These are phyloP conservation scores for Eilema griseolum DNA, from an alignment of 2,888 invertebrate species.

Conservation along the genomic window DNA sequence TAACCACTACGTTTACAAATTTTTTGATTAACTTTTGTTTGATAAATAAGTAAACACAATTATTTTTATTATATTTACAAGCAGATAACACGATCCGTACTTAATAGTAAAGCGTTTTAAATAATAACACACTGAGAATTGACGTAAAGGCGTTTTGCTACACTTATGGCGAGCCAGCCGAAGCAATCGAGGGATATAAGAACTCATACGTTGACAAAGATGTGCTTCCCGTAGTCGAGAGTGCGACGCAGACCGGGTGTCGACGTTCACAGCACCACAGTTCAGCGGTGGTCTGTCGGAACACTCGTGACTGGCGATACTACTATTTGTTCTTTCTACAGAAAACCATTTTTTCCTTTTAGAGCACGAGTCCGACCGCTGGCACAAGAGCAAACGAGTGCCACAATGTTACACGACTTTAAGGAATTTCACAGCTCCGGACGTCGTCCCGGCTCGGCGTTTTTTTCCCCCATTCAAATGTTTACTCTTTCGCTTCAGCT, in stretches of 20 bases:
- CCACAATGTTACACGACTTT: constrained; percentile 83
- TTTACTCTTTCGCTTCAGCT: constrained; percentile 84
- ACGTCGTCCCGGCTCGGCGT: constrained; percentile 73
- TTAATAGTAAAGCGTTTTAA: constrained; percentile 85
- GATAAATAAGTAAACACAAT: constrained; percentile 86
- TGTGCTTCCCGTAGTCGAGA: constrained; percentile 32
- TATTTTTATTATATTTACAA: constrained; percentile 84
- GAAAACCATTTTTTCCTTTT: constrained; percentile 84
- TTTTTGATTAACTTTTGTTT: constrained; percentile 79
- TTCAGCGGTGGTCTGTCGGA: constrained; percentile 82
- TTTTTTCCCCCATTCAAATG: constrained; percentile 80
- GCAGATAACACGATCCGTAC: constrained; percentile 83
- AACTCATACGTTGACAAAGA: constrained; percentile 29
- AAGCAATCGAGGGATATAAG: constrained; percentile 64
- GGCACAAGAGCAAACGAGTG: constrained; percentile 83
- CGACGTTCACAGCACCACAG: constrained; percentile 55
- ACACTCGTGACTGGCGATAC: constrained; percentile 82
- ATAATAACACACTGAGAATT: constrained; percentile 87
- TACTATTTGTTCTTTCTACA: constrained; percentile 82
- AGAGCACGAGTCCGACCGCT: constrained; percentile 81
- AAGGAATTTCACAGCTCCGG: constrained; percentile 86
- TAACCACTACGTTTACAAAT: constrained; percentile 85
- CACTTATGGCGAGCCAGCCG: constrained; percentile 80
- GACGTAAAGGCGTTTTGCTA: constrained; percentile 85
- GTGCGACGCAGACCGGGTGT: constrained; percentile 44